Base-by-base conservation (phyloP, 2,888 invertebrate species). In the Drosophila maculinotata region DNA sequence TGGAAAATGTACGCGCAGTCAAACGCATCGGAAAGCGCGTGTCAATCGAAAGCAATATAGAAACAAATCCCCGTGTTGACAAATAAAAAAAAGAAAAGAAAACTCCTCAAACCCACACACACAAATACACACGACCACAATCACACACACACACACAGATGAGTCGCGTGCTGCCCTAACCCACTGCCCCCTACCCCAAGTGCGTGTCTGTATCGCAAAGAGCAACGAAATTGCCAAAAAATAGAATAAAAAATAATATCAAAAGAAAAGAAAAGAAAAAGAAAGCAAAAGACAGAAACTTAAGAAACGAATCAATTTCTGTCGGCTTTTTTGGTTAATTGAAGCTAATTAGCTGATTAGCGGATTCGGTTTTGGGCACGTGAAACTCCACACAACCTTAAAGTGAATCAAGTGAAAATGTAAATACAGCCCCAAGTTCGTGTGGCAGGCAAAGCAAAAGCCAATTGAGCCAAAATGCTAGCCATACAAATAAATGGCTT, bases 1-100 rank as follows among this genome's bases (percentile, higher is more conserved):
- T 90, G 88, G 89, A 87, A 90, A 90, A 89, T 77, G 88, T 81
- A 79, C 80, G 84, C 86, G 87, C 68, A 85, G 49, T 81, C 45
- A 79, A 77, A 87, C 87, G 87, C 81, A 87, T 72, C 87, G 51
- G 69, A 76, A 76, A 83, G 78, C 81, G 85, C 81, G 82, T 82
- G 53, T 28, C 57, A 56, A 28, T 23, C 66, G 41, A 64, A 54
- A 56, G 25, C 31, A 52, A 41, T n/a, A 23, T 49, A 38, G 35
- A 60, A 56, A 45, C 58, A 42, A 63, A 54, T 51, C 35, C 53
- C 68, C 76, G 85, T 77, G 74, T 84, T 79, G 67, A 74, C 76
- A 69, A 77, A 78, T 66, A 66, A 38, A 38, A 62, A 45, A 33
- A 23, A 35, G 23, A 48, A 44, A 31, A n/a, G 45, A 35, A 30